phyloP scores from a whole-genome alignment of 2,797 vertebrate species.

The Florisuga fusca region DNA sequence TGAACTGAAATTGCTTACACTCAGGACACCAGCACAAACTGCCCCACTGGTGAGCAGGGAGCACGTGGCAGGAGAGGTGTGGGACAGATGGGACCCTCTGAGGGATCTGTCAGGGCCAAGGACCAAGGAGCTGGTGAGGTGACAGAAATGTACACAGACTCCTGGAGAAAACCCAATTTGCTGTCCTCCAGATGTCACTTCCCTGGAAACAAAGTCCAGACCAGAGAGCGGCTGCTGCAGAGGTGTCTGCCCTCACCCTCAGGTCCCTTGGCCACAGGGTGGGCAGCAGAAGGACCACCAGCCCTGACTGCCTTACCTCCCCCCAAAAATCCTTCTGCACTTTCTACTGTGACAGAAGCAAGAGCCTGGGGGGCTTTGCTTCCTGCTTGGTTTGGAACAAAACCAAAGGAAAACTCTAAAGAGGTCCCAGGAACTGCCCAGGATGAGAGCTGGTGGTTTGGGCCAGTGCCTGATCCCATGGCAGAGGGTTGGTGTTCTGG shows the following conservation, averaged over 20 bases:
- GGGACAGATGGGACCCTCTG: not conserved
- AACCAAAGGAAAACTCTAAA: not conserved
- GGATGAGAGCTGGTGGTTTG: not conserved
- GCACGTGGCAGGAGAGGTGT: not conserved
- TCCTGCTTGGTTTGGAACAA: too few relatives aligned
- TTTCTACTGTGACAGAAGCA: too few relatives aligned
- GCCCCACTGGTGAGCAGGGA: not conserved
- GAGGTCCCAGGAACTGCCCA: not conserved
- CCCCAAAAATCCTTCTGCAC: not conserved
- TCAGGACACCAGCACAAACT: not conserved
- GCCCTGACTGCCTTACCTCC: not conserved
- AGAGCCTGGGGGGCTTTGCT: too few relatives aligned
- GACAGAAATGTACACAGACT: not conserved
- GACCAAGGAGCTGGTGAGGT: not conserved
- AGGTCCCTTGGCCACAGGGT: fast-evolving
- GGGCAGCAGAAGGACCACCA: not conserved
- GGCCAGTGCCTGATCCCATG: not conserved
- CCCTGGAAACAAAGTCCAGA: not conserved
- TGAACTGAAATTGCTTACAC: not conserved
- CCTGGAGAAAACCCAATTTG: not conserved
- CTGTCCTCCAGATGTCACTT: not conserved
- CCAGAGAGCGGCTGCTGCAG: conserved; percentile 67
- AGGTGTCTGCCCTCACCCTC: not conserved
- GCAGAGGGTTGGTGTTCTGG: not conserved
- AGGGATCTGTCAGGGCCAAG: conserved; percentile 12